These are phyloP conservation scores for Zenarchopterus dispar DNA, from an alignment of 2,797 vertebrate species.

Conservation along the genomic window DNA sequence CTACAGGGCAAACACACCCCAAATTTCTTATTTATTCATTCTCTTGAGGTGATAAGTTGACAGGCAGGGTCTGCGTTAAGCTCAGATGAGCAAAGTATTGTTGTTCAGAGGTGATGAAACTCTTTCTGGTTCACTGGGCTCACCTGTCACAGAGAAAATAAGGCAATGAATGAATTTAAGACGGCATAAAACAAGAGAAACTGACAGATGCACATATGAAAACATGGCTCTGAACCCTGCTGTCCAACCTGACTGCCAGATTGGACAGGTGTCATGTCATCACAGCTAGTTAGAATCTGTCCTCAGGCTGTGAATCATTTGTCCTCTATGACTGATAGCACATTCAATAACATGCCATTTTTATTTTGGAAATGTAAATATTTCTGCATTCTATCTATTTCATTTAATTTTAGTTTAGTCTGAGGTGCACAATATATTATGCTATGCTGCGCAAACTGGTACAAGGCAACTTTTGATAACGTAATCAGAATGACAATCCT, in stretches of 20 bases:
- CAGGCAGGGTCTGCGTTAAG: constrained; percentile 39
- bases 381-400: no score
- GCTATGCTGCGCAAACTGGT: no score
- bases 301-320: constrained; percentile 25
- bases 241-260: not conserved
- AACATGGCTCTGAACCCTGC: constrained; percentile 11
- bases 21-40: constrained; percentile 72
- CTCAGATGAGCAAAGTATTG: constrained; percentile 50
- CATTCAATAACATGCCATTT: constrained; percentile 9
- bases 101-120: constrained; percentile 41
- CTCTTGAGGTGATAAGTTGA: constrained; percentile 60
- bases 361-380: not conserved
- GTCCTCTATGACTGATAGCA: constrained; percentile 27
- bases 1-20: constrained; percentile 38
- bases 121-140: constrained; percentile 28
- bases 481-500: no score
- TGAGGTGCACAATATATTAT: no score
- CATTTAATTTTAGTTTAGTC: no score
- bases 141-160: constrained; percentile 36
- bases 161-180: constrained; percentile 52
- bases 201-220: constrained; percentile 8
- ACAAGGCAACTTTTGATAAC: no score
- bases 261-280: constrained; percentile 38
- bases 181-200: not conserved
- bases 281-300: constrained; percentile 20